Evolutionary conservation across 2,888 invertebrate genomes (phyloP).

Genomic region (Loripinus fragilis): DNA sequence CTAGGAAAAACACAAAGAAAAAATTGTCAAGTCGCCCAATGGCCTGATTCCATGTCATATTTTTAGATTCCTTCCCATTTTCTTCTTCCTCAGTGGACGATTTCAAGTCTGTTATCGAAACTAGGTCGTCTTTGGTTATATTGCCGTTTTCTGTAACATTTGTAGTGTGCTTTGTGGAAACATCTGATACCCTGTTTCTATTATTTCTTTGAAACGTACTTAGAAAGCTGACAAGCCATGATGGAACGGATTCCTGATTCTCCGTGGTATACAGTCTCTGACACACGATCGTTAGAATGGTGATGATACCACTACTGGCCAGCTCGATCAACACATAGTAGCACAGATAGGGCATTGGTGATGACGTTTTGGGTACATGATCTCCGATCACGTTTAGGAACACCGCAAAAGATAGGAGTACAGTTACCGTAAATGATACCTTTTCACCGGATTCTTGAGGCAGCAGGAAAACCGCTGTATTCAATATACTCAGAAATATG

Average conservation of each 20-base stretch:
- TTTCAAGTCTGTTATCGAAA: too few relatives aligned
- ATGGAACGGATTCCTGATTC: not conserved
- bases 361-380: not conserved
- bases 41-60: too few relatives aligned
- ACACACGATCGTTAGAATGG: not conserved
- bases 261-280: not conserved
- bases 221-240: not conserved
- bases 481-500: not conserved
- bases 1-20: too few relatives aligned
- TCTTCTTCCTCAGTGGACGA: too few relatives aligned
- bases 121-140: too few relatives aligned
- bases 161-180: too few relatives aligned
- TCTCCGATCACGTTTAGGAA: not conserved
- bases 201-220: not conserved
- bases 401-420: not conserved
- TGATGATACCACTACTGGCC: not conserved
- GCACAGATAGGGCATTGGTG: not conserved
- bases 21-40: too few relatives aligned
- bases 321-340: not conserved
- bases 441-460: not conserved
- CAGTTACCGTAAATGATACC: not conserved
- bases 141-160: too few relatives aligned
- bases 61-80: too few relatives aligned
- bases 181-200: too few relatives aligned
- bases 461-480: not conserved